These are phyloP conservation scores for Harpegnathos saltator DNA, from an alignment of 1,140 invertebrate genomes.

Conservation along the genomic window DNA sequence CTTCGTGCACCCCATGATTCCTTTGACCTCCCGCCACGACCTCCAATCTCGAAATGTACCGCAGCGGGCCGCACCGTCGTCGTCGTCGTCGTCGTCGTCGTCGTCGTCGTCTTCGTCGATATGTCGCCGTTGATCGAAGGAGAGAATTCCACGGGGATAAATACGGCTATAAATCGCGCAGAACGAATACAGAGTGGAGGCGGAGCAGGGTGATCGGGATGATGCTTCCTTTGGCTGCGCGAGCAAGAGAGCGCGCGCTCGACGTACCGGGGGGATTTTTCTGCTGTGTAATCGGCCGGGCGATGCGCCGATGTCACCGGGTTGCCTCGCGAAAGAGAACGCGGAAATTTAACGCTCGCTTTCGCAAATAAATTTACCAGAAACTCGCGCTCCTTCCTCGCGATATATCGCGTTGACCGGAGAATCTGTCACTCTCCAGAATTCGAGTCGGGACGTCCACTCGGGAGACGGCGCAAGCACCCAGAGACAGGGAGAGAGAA, in stretches of 20 bases:
- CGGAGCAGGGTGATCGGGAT: slow-evolving; percentile 40
- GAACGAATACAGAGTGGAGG: slow-evolving; percentile 70
- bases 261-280: slow-evolving; percentile 35
- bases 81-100: slow-evolving; percentile 36
- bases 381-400: background rate
- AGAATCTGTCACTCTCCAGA: no score
- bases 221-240: slow-evolving; percentile 41
- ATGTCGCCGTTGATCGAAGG: slow-evolving; percentile 67
- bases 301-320: slow-evolving; percentile 29
- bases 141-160: slow-evolving; percentile 46
- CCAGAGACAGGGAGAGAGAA: no score
- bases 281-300: slow-evolving; percentile 28
- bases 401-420: background rate
- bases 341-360: slow-evolving; percentile 3
- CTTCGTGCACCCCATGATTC: slow-evolving; percentile 50
- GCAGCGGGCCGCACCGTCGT: slow-evolving; percentile 60
- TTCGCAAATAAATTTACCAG: background rate
- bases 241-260: slow-evolving; percentile 9
- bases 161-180: slow-evolving; percentile 66
- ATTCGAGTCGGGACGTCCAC: no score
- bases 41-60: slow-evolving; percentile 68
- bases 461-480: no score
- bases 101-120: slow-evolving; percentile 46
- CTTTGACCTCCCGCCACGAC: slow-evolving; percentile 71
- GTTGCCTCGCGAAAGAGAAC: slow-evolving; percentile 14